Evolutionary conservation across 1,140 invertebrate genomes (phyloP).

Genomic region (Macrobrachium nipponense): DNA sequence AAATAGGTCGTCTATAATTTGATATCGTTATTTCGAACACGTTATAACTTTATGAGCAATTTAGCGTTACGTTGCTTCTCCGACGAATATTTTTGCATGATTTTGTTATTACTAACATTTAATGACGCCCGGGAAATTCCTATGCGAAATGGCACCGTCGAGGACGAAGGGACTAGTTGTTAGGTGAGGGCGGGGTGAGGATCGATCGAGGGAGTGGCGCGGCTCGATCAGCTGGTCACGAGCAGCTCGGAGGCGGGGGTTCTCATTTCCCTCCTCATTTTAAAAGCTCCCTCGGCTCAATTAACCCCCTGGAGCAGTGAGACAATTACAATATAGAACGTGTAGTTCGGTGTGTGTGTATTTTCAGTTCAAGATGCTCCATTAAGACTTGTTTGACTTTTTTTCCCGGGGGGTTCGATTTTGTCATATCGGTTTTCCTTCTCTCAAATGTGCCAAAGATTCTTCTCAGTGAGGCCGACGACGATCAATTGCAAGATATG

Average conservation of each 20-base stretch:
- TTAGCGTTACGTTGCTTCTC: too few relatives aligned
- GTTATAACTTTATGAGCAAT: not conserved
- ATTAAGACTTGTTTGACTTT: not conserved
- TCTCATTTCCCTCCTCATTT: slow-evolving; percentile 32
- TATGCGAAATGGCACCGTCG: too few relatives aligned
- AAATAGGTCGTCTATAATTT: not conserved
- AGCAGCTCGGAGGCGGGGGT: slow-evolving; percentile 39
- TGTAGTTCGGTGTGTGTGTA: slow-evolving; percentile 34
- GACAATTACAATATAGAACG: not conserved
- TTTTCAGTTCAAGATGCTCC: slow-evolving; percentile 44
- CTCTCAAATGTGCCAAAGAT: not conserved
- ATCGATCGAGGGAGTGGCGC: slow-evolving; percentile 53
- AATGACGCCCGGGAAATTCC: not conserved
- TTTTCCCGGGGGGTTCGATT: not conserved
- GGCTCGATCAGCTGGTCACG: slow-evolving; percentile 44
- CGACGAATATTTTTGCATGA: too few relatives aligned
- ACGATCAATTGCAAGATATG: slow-evolving; percentile 31
- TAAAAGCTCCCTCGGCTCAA: slow-evolving; percentile 34
- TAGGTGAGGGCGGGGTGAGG: slow-evolving; percentile 31
- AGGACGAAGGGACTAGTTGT: slow-evolving; percentile 26
- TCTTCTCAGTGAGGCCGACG: not conserved
- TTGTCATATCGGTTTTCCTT: not conserved
- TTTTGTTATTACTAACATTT: too few relatives aligned
- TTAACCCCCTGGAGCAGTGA: slow-evolving; percentile 11
- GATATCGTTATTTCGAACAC: not conserved